Conservation (phyloP, 2,113 vertebrate species). For the Cyrtonyx montezumae region DNA sequence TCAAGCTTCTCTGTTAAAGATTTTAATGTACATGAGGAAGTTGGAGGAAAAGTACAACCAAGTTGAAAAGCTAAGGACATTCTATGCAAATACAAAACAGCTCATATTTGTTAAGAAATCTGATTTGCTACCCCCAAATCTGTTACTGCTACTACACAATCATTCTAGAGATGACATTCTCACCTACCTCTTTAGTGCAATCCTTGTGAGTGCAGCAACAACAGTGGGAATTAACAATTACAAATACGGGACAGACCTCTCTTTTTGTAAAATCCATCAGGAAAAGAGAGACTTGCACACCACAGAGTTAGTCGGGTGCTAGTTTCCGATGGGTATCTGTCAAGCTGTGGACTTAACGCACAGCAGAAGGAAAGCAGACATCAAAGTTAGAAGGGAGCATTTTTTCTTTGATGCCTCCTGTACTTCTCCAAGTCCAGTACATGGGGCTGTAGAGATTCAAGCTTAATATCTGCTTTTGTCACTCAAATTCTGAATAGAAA, state of each 20-base stretch:
- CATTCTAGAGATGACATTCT: slow-evolving; percentile 25
- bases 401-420: slow-evolving; percentile 34
- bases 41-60: neutral
- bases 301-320: neutral
- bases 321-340: neutral
- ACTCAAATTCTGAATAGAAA: neutral
- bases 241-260: slow-evolving; percentile 81
- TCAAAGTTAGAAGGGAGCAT: slow-evolving; percentile 57
- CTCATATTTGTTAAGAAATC: neutral
- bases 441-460: slow-evolving; percentile 23
- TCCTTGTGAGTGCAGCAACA: slow-evolving; percentile 80
- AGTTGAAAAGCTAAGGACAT: neutral
- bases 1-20: neutral
- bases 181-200: slow-evolving; percentile 79
- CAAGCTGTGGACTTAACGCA: slow-evolving; percentile 65
- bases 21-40: neutral
- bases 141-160: neutral
- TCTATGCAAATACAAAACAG: neutral
- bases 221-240: slow-evolving; percentile 83
- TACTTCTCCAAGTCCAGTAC: slow-evolving; percentile 49
- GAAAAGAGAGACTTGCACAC: neutral
- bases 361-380: slow-evolving; percentile 74
- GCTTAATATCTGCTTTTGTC: slow-evolving; percentile 11
- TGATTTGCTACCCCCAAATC: neutral
- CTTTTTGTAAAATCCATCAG: slow-evolving; percentile 83